Percentiles rank a stretch among this genome's conserved stretches.
phyloP scores from a whole-genome alignment of 2,888 invertebrate genomes.

The Ectobius pallidus region DNA sequence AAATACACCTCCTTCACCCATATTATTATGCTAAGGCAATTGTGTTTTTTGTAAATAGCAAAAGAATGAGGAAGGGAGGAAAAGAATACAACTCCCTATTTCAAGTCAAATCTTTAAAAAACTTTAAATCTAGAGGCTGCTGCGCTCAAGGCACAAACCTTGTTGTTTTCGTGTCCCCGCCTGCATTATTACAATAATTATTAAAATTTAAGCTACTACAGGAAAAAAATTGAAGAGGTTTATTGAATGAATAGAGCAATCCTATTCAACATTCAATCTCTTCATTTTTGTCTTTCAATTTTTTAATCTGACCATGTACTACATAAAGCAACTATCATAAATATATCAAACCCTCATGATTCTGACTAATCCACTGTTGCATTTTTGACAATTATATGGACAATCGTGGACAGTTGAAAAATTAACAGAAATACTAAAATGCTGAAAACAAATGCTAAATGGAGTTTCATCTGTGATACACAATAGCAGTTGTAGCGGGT shows the following conservation, averaged over 20 bases:
- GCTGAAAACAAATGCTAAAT: no score
- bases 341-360: no score
- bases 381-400: no score
- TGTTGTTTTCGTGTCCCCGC: slow-evolving; percentile 21
- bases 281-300: neutral
- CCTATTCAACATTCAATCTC: neutral
- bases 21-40: slow-evolving; percentile 43
- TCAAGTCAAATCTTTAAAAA: slow-evolving; percentile 15
- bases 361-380: no score
- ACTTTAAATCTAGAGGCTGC: slow-evolving; percentile 13
- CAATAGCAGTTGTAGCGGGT: no score
- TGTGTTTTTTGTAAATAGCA: slow-evolving; percentile 23
- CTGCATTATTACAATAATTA: slow-evolving; percentile 3
- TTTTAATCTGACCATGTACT: slow-evolving; percentile 9
- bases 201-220: neutral
- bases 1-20: slow-evolving; percentile 43
- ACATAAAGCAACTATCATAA: neutral
- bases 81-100: slow-evolving; percentile 32
- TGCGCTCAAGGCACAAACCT: slow-evolving; percentile 32
- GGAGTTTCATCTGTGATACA: no score
- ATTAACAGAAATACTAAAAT: no score
- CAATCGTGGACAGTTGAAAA: no score
- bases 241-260: neutral
- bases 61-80: slow-evolving; percentile 5
- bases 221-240: neutral